Evolutionary conservation across 2,888 invertebrate genomes (phyloP).

Genomic region (Coelogynopora nodosa): DNA sequence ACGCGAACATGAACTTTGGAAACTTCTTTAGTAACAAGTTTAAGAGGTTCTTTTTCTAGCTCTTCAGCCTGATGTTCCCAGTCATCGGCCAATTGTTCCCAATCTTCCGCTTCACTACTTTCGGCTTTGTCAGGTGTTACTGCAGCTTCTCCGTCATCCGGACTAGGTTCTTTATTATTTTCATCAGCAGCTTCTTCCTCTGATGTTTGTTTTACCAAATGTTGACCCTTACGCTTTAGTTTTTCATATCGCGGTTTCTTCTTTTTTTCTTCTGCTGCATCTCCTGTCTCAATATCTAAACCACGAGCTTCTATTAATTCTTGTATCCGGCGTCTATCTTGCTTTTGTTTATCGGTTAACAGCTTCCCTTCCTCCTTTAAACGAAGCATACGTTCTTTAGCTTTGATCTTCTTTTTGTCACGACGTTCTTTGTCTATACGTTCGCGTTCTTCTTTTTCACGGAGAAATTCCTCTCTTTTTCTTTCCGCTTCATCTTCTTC

Average conservation of each 20-base stretch:
- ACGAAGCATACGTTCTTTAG: slow-evolving; percentile 84
- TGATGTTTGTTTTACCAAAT: neutral
- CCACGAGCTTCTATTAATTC: slow-evolving; percentile 45
- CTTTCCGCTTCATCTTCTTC: slow-evolving; percentile 68
- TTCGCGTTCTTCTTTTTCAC: slow-evolving; percentile 66
- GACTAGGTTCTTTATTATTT: slow-evolving; percentile 48
- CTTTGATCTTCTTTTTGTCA: slow-evolving; percentile 81
- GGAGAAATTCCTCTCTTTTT: slow-evolving; percentile 64
- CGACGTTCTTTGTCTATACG: slow-evolving; percentile 77
- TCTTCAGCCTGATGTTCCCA: neutral
- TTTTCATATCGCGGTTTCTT: slow-evolving; percentile 42
- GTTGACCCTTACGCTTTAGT: slow-evolving; percentile 34
- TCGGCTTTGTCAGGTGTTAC: slow-evolving; percentile 26
- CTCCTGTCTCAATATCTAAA: slow-evolving; percentile 35
- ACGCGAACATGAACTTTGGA: neutral
- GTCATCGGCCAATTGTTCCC: slow-evolving; percentile 37
- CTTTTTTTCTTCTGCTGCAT: slow-evolving; percentile 46
- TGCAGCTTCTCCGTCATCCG: slow-evolving; percentile 36
- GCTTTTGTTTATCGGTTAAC: slow-evolving; percentile 85
- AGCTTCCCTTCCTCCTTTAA: slow-evolving; percentile 93
- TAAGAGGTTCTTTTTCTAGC: slow-evolving; percentile 25
- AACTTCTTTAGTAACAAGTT: neutral
- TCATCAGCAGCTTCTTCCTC: slow-evolving; percentile 41
- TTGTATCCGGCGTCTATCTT: slow-evolving; percentile 50
- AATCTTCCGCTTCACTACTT: slow-evolving; percentile 28